Evolutionary conservation across 2,888 invertebrate genomes (phyloP), one percentile per base, ranked within the genome.

Genomic region (Fabriciana adippe): DNA sequence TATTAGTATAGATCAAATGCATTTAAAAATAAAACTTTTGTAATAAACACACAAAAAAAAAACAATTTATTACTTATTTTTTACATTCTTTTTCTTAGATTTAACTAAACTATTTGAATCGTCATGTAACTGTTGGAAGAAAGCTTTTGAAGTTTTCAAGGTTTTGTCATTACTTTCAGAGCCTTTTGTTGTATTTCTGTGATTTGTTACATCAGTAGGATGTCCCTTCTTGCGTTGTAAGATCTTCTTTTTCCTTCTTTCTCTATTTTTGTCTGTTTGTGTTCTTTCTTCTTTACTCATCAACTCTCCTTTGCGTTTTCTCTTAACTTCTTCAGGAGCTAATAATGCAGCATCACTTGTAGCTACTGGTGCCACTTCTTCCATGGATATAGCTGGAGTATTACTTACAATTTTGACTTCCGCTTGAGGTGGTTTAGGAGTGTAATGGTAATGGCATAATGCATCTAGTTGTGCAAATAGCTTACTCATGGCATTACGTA

Each of bases 301-400:
- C 71, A 90, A 80, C 75, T 94, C 93, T 64, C 94, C 94, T 81
- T 93, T 87, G 15, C 73, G 81, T 77, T 90, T 93, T 93, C 94
- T 94, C 86, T 94, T 95, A 1, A 99, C 93, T 94, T 99, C 99
- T 88, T 99, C 97, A 0, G 99, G 99, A 18, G 99, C 99, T 72
- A 99, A 90, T 50, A 98, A 86, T 1, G 96, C 93, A 4, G 96
- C 97, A 86, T 98, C 96, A 79, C 96, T 97, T 0, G 96, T 94
- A n/a, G 96, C 95, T 6, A 97, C 93, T 0, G 99, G 99, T 0
- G 98, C 98, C 8, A 99, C 98, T 88, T 99, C 99, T 87, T 99
- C 99, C 95, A 99, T 97, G 45, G 93, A 94, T 61, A 99, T 95
- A 0, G 98, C 97, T 1, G 99, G 97, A 72, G 97, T 93, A 83